A percentile compares a stretch with the other conserved stretches of the same genome.
These are phyloP conservation scores for Troides oblongomaculatus DNA, from an alignment of 2,888 invertebrate species.

Conservation along the genomic window DNA sequence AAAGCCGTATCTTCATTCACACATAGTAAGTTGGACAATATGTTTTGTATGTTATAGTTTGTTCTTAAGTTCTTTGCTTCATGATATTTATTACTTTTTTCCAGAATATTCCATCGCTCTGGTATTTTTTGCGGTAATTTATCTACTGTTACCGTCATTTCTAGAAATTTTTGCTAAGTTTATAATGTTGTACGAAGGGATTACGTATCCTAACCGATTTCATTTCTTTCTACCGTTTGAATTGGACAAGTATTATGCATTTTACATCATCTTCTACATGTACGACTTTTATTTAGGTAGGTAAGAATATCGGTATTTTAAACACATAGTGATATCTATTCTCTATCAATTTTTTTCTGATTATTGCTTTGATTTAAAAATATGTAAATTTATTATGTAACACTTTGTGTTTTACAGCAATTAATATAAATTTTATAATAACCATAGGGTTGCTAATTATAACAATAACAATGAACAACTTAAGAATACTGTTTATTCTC, in stretches of 20 bases:
- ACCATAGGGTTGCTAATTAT: constrained; percentile 17
- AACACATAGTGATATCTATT: no score
- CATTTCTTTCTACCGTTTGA: constrained; percentile 12
- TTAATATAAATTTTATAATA: constrained; percentile 8
- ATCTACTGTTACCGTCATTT: constrained; percentile 5
- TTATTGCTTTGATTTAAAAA: background rate
- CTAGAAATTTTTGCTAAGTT: background rate
- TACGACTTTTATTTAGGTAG: constrained; percentile 14
- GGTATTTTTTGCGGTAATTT: background rate
- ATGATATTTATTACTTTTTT: background rate
- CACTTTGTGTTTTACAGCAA: constrained; percentile 7
- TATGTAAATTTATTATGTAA: no score
- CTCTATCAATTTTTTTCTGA: no score
- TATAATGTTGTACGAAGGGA: constrained; percentile 1
- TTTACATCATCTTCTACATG: constrained; percentile 11
- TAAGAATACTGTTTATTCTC: constrained; percentile 14
- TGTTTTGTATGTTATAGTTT: no score
- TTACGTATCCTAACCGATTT: constrained; percentile 4
- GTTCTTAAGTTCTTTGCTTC: background rate
- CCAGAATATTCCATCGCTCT: constrained; percentile 9
- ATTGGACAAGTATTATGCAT: background rate
- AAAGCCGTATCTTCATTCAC: constrained; percentile 11
- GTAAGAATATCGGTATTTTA: background rate
- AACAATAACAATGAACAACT: constrained; percentile 18
- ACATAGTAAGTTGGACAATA: constrained; percentile 10